Conservation (phyloP, 2,888 invertebrate genomes). For the Apodemia duryi region DNA sequence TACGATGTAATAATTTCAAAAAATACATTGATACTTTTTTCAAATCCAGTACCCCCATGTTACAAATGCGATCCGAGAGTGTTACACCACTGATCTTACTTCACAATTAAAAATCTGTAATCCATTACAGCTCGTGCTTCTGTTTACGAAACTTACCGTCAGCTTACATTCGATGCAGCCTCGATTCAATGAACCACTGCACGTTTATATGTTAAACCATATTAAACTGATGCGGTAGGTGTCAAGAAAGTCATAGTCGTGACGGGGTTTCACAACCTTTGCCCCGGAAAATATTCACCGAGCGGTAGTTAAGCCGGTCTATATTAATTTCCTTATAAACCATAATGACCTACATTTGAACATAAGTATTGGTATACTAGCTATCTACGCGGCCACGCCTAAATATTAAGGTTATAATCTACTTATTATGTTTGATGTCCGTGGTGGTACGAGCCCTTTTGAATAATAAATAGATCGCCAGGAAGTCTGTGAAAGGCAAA, state of each 20-base stretch:
- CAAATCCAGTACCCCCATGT: no score
- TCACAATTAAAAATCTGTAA: neutral
- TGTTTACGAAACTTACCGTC: conserved; percentile 32
- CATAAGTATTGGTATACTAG: neutral
- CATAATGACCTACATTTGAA: neutral
- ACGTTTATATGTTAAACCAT: conserved; percentile 32
- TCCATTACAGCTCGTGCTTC: conserved; percentile 26
- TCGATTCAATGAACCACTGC: conserved; percentile 32
- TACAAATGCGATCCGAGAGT: neutral
- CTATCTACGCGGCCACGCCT: no score
- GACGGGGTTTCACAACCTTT: conserved; percentile 34
- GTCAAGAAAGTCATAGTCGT: conserved; percentile 33
- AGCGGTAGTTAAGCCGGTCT: conserved; percentile 26
- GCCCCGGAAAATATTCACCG: conserved; percentile 31
- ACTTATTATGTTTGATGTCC: no score
- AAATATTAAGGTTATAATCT: no score
- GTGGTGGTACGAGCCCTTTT: no score
- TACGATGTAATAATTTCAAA: no score
- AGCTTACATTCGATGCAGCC: conserved; percentile 23
- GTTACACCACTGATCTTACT: neutral
- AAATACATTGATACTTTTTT: no score
- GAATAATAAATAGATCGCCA: no score
- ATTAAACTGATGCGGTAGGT: conserved; percentile 31
- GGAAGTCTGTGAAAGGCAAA: no score
- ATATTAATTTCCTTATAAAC: conserved; percentile 28